A percentile compares a stretch with the other conserved stretches of the same genome.
phyloP scores from a whole-genome alignment of 2,797 vertebrate species.

The Muraenolepis orangiensis region DNA sequence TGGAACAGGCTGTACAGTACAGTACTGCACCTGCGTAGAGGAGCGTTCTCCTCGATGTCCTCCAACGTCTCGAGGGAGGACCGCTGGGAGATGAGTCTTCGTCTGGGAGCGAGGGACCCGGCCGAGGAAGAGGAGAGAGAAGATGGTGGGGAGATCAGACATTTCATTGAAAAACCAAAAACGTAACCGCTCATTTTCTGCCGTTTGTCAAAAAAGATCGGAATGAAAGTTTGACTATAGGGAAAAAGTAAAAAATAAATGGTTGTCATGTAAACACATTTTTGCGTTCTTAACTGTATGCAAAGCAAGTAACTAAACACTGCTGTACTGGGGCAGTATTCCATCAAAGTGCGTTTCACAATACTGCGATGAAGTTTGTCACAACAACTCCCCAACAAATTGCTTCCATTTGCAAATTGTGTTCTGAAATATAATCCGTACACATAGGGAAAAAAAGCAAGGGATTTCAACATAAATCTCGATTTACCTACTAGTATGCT shows the following conservation, averaged over 20 bases:
- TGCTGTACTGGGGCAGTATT: not conserved
- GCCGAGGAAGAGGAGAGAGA: not conserved
- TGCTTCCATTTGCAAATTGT: slow-evolving; percentile 16
- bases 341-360: not conserved
- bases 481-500: slow-evolving; percentile 5
- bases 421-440: slow-evolving; percentile 4
- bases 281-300: not conserved
- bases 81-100: slow-evolving; percentile 94
- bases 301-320: not conserved
- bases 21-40: slow-evolving; percentile 92
- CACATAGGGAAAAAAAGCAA: not conserved
- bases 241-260: not conserved
- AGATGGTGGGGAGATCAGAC: not conserved
- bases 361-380: not conserved
- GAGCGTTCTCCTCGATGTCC: slow-evolving; percentile 98
- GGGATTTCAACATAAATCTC: slow-evolving; percentile 2
- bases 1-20: not conserved
- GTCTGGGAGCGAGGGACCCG: slow-evolving; percentile 66
- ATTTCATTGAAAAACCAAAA: not conserved
- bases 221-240: not conserved
- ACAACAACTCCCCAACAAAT: slow-evolving; percentile 11
- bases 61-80: slow-evolving; percentile 97
- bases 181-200: not conserved
- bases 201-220: not conserved
- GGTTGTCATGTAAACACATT: not conserved